Evolutionary conservation across 2,888 invertebrate species (phyloP).

Genomic region (Acrocera orbiculus): DNA sequence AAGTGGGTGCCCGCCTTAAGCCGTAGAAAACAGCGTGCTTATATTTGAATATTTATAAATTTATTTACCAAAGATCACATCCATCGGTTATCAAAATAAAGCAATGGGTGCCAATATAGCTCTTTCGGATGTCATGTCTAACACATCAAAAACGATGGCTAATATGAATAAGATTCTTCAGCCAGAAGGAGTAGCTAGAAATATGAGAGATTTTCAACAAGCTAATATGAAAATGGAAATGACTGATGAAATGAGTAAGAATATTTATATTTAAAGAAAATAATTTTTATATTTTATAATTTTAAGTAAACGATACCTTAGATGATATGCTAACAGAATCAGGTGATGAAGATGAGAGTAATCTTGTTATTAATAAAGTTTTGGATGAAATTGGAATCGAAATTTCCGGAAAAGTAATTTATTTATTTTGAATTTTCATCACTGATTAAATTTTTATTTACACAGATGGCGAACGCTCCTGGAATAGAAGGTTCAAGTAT

Average conservation of each 20-base stretch:
- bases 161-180: conserved; percentile 75
- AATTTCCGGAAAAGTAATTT: conserved; percentile 63
- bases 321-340: conserved; percentile 80
- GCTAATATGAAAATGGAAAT: conserved; percentile 82
- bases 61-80: conserved; percentile 32
- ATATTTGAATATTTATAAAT: neutral
- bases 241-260: conserved; percentile 87
- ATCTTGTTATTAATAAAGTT: conserved; percentile 73
- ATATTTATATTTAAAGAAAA: neutral
- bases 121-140: conserved; percentile 72
- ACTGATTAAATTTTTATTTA: no score
- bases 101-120: conserved; percentile 79
- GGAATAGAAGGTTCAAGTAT: conserved; percentile 41
- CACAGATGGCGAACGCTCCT: conserved; percentile 53
- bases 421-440: no score
- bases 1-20: no score
- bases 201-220: conserved; percentile 66
- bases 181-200: conserved; percentile 65
- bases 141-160: conserved; percentile 77
- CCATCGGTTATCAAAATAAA: conserved; percentile 72
- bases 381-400: conserved; percentile 96
- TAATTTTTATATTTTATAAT: neutral
- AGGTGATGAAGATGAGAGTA: conserved; percentile 78
- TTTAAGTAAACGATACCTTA: conserved; percentile 67
- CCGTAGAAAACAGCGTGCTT: no score